Evolutionary conservation across 2,888 invertebrate genomes (phyloP).

Genomic region (Drosophila incognita): DNA sequence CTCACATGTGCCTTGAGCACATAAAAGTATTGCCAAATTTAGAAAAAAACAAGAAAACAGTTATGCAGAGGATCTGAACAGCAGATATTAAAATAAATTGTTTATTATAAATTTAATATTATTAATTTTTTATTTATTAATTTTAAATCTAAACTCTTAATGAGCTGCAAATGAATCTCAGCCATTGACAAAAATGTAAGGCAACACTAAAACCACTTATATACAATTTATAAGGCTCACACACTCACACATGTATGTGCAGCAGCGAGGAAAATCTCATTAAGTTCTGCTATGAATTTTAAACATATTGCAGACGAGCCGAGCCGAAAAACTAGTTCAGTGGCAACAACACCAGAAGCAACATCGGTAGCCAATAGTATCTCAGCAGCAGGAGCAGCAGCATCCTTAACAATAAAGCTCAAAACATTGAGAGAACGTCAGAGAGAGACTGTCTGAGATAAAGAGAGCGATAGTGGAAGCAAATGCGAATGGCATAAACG

Average conservation of each 20-base stretch:
- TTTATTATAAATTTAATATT: background rate
- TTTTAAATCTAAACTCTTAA: background rate
- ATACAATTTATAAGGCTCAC: constrained; percentile 55
- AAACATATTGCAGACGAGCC: constrained; percentile 68
- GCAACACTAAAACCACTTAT: constrained; percentile 58
- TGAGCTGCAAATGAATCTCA: background rate
- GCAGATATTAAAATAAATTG: background rate
- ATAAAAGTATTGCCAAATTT: constrained; percentile 12
- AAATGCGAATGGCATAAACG: constrained; percentile 32
- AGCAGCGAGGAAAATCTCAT: constrained; percentile 69
- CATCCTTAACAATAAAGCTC: constrained; percentile 52
- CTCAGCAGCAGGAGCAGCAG: constrained; percentile 42
- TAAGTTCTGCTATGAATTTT: constrained; percentile 78
- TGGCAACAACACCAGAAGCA: constrained; percentile 34
- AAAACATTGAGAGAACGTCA: constrained; percentile 9
- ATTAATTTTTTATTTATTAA: background rate
- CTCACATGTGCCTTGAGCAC: constrained; percentile 1
- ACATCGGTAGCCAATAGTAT: constrained; percentile 61
- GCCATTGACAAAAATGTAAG: constrained; percentile 55
- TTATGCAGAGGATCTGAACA: constrained; percentile 13
- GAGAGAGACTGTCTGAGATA: background rate
- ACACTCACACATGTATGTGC: constrained; percentile 15
- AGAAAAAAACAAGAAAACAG: background rate
- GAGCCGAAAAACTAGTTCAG: constrained; percentile 69
- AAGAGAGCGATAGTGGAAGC: constrained; percentile 3